These are phyloP conservation scores for Araneus ventricosus DNA, from an alignment of 1,140 invertebrate genomes.

Conservation along the genomic window DNA sequence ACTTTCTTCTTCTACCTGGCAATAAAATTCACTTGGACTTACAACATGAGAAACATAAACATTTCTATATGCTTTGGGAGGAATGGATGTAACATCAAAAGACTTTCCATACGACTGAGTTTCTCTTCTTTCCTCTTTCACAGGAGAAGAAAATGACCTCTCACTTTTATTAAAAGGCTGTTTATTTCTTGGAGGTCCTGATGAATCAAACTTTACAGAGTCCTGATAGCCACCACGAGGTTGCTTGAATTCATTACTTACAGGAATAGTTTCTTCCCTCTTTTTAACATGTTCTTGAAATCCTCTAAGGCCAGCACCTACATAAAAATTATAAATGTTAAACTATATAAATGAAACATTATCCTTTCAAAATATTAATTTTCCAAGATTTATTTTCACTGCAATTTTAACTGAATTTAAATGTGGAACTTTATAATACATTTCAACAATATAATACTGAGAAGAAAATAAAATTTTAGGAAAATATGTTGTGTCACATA, in stretches of 20 bases:
- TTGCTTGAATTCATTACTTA: constrained; percentile 1
- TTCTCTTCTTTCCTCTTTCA: background rate
- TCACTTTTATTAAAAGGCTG: background rate
- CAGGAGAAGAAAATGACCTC: background rate
- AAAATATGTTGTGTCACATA: too few relatives aligned
- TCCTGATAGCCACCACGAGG: background rate
- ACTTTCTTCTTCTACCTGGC: constrained; percentile 70
- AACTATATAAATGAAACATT: background rate
- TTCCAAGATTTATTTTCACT: too few relatives aligned
- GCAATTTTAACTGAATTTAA: too few relatives aligned
- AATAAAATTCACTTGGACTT: constrained; percentile 77
- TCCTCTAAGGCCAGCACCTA: constrained; percentile 30
- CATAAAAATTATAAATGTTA: background rate
- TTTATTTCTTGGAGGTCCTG: background rate
- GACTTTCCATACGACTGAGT: background rate
- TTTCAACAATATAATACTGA: too few relatives aligned
- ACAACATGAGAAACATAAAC: constrained; percentile 75
- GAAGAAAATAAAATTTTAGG: too few relatives aligned
- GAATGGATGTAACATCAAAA: constrained; percentile 37
- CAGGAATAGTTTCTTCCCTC: background rate
- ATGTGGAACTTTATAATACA: too few relatives aligned
- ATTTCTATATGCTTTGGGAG: constrained; percentile 64
- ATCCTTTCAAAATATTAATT: background rate
- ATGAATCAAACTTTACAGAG: background rate
- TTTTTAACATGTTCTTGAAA: background rate